Evolutionary conservation across 2,888 invertebrate species (phyloP), one percentile per base, ranked within the genome.

Genomic region (Papilio demoleus): DNA sequence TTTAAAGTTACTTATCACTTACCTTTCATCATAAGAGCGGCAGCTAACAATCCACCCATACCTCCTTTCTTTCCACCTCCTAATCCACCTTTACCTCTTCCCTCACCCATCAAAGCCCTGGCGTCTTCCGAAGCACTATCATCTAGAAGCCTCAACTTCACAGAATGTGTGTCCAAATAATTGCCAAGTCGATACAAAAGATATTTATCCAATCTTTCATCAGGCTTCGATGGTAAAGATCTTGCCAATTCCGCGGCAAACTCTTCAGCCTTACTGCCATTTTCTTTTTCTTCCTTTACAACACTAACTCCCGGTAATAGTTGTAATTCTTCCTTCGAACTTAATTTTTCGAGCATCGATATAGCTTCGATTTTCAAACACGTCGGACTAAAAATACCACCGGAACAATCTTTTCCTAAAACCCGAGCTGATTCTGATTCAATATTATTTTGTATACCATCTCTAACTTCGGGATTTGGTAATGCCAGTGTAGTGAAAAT

Each of bases 201-300:
- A 76, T 95, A 96, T 50, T 95, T 96, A 80, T 97, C 96, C 63
- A 97, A 84, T 38, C 96, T 93, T 62, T 95, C 95, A 77, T 96
- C 96, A 12, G 96, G 95, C 79, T 96, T 96, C 58, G 95, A 95
- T 0, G 96, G 96, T 78, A 96, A 95, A 58, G 95, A 95, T 70
- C 96, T 93, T 0, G 96, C 96, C 4, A 97, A 85, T 80, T 96
- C 96, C 75, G 89, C 94, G 0, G 96, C 95, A 73, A 96, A 95
- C 50, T 96, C 93, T 73, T 96, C 96, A 2, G 95, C 93, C 60
- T 94, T 94, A 34, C 94, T 92, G 17, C 93, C 94, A 70, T 90
- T 92, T 64, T 88, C 89, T 11, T 81, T 80, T 27, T 88, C 85
- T 80, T 96, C 96, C 72, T 95, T 95, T 45, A 96, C 94, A 24